Conservation (phyloP, 2,113 vertebrate species). For the Pelecanus crispus region DNA sequence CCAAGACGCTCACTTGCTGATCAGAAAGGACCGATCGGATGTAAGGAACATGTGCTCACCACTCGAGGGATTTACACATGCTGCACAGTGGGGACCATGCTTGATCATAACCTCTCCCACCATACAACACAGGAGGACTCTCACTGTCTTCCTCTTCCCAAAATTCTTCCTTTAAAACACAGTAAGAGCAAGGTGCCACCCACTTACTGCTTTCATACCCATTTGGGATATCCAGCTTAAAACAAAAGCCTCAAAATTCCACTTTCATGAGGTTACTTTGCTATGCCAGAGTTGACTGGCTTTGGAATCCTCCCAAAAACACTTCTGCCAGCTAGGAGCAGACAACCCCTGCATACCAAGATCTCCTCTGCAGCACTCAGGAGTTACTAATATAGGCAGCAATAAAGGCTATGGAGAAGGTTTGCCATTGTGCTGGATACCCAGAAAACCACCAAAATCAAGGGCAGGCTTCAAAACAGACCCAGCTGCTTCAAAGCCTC, state of each 20-base stretch:
- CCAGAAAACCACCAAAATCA: not conserved
- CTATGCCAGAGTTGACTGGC: not conserved
- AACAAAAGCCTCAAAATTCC: not conserved
- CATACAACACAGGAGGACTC: not conserved
- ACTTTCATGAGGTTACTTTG: not conserved
- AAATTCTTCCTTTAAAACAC: not conserved
- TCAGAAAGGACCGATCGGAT: too few species aligned
- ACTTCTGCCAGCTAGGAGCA: not conserved
- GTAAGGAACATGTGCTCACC: too few species aligned
- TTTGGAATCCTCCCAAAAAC: not conserved
- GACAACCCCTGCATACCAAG: not conserved
- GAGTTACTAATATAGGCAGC: not conserved
- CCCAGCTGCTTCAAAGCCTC: not conserved
- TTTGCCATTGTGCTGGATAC: not conserved
- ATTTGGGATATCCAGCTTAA: not conserved
- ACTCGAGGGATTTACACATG: not conserved
- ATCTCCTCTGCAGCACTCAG: not conserved
- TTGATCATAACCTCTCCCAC: not conserved
- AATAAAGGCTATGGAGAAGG: not conserved
- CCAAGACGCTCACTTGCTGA: not conserved
- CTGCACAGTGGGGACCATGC: not conserved
- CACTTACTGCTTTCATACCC: not conserved
- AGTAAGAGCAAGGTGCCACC: not conserved
- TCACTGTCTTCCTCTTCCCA: not conserved
- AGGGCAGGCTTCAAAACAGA: not conserved